Percentiles rank a stretch among this genome's conserved stretches.
phyloP scores from a whole-genome alignment of 2,888 invertebrate genomes.

The Drosophila leonis region DNA sequence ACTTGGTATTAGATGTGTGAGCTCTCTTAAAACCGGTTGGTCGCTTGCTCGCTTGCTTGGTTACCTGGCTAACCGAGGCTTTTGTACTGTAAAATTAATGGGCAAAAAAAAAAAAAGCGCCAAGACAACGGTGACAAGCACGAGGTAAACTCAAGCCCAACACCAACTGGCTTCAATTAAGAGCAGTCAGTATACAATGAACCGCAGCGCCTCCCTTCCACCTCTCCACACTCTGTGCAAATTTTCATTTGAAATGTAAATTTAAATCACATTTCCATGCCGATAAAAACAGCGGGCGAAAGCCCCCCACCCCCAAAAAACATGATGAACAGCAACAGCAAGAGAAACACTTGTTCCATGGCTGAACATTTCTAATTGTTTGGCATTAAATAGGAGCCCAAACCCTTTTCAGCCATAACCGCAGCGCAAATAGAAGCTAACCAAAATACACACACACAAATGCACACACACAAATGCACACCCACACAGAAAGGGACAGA shows the following conservation, averaged over 20 bases:
- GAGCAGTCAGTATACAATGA: slow-evolving; percentile 15
- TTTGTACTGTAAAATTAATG: slow-evolving; percentile 72
- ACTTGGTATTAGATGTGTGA: slow-evolving; percentile 80
- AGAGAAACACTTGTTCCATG: slow-evolving; percentile 52
- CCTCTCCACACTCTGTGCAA: background rate
- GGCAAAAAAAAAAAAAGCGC: slow-evolving; percentile 32
- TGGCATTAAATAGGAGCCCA: slow-evolving; percentile 21
- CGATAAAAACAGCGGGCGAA: slow-evolving; percentile 27
- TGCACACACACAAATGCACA: too few species aligned
- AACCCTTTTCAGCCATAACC: slow-evolving; percentile 36
- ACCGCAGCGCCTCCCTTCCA: background rate
- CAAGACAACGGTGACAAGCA: slow-evolving; percentile 64
- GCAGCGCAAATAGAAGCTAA: slow-evolving; percentile 49
- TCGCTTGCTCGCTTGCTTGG: slow-evolving; percentile 4
- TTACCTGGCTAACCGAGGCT: slow-evolving; percentile 36
- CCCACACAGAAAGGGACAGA: background rate
- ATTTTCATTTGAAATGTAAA: slow-evolving; percentile 64
- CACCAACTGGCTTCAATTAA: slow-evolving; percentile 25
- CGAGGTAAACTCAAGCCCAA: slow-evolving; percentile 33
- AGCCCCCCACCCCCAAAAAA: background rate
- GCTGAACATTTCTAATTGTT: slow-evolving; percentile 55
- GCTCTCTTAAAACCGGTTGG: slow-evolving; percentile 63
- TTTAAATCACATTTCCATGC: slow-evolving; percentile 58
- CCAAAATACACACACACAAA: slow-evolving; percentile 7
- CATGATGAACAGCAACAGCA: slow-evolving; percentile 27